A percentile compares a stretch with the other conserved stretches of the same genome.
These are phyloP conservation scores for Oostethus manadensis DNA, from an alignment of 2,113 vertebrate species.

Conservation along the genomic window DNA sequence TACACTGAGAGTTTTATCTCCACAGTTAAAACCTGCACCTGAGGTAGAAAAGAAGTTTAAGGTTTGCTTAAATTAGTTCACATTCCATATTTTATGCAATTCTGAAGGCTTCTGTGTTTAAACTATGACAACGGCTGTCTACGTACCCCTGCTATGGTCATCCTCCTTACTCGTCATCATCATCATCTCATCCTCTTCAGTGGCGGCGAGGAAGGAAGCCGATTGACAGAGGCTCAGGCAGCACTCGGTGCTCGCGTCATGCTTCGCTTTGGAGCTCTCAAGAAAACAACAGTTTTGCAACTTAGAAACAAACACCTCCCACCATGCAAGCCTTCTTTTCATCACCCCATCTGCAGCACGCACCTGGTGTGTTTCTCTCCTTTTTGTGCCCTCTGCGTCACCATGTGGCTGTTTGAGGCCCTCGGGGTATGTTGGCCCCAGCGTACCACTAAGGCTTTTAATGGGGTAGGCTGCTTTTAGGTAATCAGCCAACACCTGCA, in stretches of 20 bases:
- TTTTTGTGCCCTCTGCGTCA: slow-evolving; percentile 30
- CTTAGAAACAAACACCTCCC: neutral
- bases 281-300: neutral
- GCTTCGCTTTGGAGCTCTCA: slow-evolving; percentile 44
- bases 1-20: slow-evolving; percentile 47
- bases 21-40: slow-evolving; percentile 39
- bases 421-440: slow-evolving; percentile 37
- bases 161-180: slow-evolving; percentile 66
- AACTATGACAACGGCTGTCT: neutral
- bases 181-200: slow-evolving; percentile 70
- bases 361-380: slow-evolving; percentile 41
- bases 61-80: neutral
- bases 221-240: slow-evolving; percentile 73
- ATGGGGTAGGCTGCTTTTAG: slow-evolving; percentile 55
- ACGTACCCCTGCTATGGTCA: slow-evolving; percentile 44
- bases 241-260: slow-evolving; percentile 60
- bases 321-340: neutral
- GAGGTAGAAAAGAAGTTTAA: slow-evolving; percentile 14
- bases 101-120: slow-evolving; percentile 7
- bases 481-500: slow-evolving; percentile 64
- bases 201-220: slow-evolving; percentile 67
- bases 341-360: neutral
- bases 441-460: slow-evolving; percentile 51
- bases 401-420: slow-evolving; percentile 18
- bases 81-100: neutral